These are phyloP conservation scores for Tupaia tana DNA, from an alignment of 2,113 vertebrate species.

Conservation along the genomic window DNA sequence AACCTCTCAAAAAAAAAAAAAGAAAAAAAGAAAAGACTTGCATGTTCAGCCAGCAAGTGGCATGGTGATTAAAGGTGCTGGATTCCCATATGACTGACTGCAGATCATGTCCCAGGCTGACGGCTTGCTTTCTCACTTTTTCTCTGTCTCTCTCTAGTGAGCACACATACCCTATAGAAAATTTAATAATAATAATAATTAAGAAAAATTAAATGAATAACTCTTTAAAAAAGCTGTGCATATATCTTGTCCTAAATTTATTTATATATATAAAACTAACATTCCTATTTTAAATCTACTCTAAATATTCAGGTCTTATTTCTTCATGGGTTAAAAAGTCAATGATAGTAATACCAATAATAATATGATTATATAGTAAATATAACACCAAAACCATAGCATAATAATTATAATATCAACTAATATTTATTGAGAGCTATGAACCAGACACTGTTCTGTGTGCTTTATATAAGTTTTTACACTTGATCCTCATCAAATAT, in stretches of 20 bases:
- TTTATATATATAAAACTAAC: slow-evolving; percentile 1
- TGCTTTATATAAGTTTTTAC: background rate
- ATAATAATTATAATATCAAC: background rate
- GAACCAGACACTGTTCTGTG: background rate
- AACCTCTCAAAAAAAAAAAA: no score
- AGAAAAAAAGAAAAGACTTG: no score
- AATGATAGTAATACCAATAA: background rate
- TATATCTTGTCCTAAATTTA: background rate
- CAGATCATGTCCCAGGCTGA: no score
- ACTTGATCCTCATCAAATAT: background rate
- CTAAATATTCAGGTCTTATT: background rate
- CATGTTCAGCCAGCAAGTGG: no score
- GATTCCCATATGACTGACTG: no score
- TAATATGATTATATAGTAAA: background rate
- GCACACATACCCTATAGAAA: no score
- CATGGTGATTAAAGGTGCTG: no score
- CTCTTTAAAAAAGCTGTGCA: background rate
- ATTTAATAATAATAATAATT: no score
- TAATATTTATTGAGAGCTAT: background rate
- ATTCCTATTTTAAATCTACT: background rate
- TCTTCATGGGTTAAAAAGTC: background rate
- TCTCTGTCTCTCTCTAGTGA: no score
- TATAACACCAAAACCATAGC: background rate
- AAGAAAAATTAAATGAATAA: no score
- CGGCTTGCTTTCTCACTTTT: no score